Conservation (phyloP, 2,113 vertebrate species). For the Trinectes maculatus region DNA sequence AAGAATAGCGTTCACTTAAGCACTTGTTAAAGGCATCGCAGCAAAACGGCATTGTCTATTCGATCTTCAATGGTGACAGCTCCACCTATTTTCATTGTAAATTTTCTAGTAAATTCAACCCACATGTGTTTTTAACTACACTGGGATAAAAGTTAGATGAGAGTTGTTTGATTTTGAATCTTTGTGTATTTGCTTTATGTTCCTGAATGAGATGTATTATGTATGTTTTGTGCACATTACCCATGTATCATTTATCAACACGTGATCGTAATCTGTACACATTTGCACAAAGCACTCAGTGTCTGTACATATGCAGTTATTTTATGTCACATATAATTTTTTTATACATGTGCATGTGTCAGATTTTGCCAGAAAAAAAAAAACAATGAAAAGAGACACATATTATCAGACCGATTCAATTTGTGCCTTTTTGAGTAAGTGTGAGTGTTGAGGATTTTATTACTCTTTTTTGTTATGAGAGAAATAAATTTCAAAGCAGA, state of each 20-base stretch:
- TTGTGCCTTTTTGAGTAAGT: constrained; percentile 62
- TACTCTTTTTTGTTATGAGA: constrained; percentile 54
- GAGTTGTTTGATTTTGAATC: constrained; percentile 56
- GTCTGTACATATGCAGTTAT: constrained; percentile 84
- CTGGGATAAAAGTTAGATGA: constrained; percentile 55
- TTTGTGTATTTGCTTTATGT: constrained; percentile 61
- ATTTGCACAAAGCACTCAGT: constrained; percentile 84
- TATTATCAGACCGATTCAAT: constrained; percentile 63
- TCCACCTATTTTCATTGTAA: constrained; percentile 30
- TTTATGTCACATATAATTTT: constrained; percentile 72
- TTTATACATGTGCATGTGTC: constrained; percentile 81
- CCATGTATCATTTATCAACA: constrained; percentile 80
- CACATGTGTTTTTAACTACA: constrained; percentile 56
- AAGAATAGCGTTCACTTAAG: constrained; percentile 26
- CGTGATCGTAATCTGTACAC: constrained; percentile 83
- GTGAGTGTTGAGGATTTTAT: constrained; percentile 57
- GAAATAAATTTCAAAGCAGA: constrained; percentile 60
- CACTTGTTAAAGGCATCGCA: constrained; percentile 32
- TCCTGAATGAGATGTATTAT: constrained; percentile 69
- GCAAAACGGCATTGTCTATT: constrained; percentile 23
- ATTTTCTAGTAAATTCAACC: constrained; percentile 47
- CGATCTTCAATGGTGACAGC: constrained; percentile 45
- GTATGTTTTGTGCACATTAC: constrained; percentile 79
- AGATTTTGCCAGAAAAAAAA: constrained; percentile 78
- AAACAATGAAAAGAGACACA: constrained; percentile 72